Percentiles rank a stretch among this genome's conserved stretches.
These are phyloP conservation scores for Lucilia cuprina DNA, from an alignment of 1,140 invertebrate species.

Conservation along the genomic window DNA sequence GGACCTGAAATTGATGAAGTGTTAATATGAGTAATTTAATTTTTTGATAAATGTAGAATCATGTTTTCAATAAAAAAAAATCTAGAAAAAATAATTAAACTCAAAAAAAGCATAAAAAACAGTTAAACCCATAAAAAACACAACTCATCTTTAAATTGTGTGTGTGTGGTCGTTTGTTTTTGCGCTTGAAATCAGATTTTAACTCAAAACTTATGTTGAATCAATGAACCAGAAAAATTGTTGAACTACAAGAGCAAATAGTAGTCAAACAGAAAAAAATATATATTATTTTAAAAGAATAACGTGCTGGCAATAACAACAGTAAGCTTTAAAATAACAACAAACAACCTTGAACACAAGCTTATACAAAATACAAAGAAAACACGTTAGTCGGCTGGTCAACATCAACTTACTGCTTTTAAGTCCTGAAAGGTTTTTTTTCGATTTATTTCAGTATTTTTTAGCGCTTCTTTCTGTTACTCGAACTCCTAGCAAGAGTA, in stretches of 20 bases:
- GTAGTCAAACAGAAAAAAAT: not conserved
- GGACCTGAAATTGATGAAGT: not conserved
- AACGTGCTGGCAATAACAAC: not conserved
- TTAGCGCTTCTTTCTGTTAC: not conserved
- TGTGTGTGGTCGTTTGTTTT: not conserved
- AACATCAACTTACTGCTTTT: not conserved
- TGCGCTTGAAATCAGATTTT: not conserved
- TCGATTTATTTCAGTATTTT: not conserved
- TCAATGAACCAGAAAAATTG: constrained; percentile 1
- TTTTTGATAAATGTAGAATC: not conserved
- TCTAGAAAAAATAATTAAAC: too few relatives aligned
- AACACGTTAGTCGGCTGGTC: not conserved
- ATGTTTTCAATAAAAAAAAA: not conserved
- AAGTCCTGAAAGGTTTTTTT: constrained; percentile 4
- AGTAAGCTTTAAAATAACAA: not conserved
- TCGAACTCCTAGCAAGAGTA: not conserved
- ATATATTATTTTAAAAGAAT: not conserved
- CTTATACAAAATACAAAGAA: not conserved
- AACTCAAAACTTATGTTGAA: not conserved
- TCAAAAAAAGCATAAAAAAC: too few relatives aligned
- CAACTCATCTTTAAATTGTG: not conserved
- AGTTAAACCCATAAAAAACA: not conserved
- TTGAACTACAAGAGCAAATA: not conserved
- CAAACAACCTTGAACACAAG: not conserved
- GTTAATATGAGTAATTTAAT: not conserved